Conservation (phyloP, 2,113 vertebrate species). For the Bagarius yarrelli region DNA sequence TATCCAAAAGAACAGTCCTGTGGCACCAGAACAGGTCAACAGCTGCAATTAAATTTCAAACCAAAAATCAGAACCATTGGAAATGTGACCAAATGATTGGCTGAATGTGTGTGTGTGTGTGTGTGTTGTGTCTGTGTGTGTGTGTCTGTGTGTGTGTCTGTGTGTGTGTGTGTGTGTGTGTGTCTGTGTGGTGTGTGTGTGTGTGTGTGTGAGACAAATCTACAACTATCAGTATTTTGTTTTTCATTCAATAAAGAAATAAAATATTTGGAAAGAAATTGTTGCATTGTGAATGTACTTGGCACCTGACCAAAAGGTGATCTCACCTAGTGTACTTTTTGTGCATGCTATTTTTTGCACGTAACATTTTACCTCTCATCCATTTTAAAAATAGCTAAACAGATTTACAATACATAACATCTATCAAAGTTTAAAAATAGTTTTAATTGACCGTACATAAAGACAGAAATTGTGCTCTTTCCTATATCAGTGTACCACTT, state of each 20-base stretch:
- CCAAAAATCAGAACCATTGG: background rate
- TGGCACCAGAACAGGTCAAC: background rate
- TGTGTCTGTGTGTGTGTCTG: background rate
- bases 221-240: slow-evolving; percentile 47
- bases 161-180: background rate
- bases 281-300: slow-evolving; percentile 47
- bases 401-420: slow-evolving; percentile 65
- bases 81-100: background rate
- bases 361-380: slow-evolving; percentile 32
- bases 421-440: slow-evolving; percentile 72
- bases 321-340: slow-evolving; percentile 37
- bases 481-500: slow-evolving; percentile 61
- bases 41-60: background rate
- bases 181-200: slow-evolving; percentile 13
- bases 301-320: slow-evolving; percentile 65
- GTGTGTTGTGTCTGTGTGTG: background rate
- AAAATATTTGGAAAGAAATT: slow-evolving; percentile 36
- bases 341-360: slow-evolving; percentile 59
- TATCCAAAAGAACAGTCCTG: background rate
- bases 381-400: slow-evolving; percentile 58
- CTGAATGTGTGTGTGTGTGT: background rate
- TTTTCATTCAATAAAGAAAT: slow-evolving; percentile 49
- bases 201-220: slow-evolving; percentile 52
- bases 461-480: slow-evolving; percentile 73
- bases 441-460: slow-evolving; percentile 71